Evolutionary conservation across 2,888 invertebrate species (phyloP), one percentile per base, ranked within the genome.

Genomic region (Marasmarcha lunaedactyla): DNA sequence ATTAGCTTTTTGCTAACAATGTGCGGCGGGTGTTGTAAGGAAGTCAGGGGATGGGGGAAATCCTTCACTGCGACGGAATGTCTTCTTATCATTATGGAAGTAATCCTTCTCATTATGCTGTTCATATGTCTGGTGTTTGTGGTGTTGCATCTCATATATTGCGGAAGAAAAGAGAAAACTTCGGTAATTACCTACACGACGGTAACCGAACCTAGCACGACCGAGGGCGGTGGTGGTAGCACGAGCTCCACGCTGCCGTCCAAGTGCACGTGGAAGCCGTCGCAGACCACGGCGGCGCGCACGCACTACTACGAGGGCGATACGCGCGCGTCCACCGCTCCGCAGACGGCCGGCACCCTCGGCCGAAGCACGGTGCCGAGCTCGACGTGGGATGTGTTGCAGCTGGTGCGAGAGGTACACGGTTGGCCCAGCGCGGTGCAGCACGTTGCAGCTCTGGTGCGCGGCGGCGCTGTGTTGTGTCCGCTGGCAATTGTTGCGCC

Each of bases 41-140:
- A 72, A 49, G 59, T 70, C 37, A 61, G 50, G 41, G 69, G 69
- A 37, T 81, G 81, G 81, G 64, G 65, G 52, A 59, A 55, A 47
- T 65, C 81, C 1, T 81, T 79, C 51, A 81, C 79, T 1, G 55
- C 47, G 39, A 59, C 57, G 0, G 81, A 81, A 46, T 43, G 50
- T 2, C 41, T 57, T 1, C 55, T 79, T n/a, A 46, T 61, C 1
- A 14, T 63, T 7, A 30, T 74, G 15, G 64, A 72, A 46, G 59
- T 51, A 13, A 10, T 64, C 2, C 53, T 79, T 1, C 46, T 79
- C 6, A 43, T 61, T 3, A 20, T 65, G 10, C 54, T 73, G 14
- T 44, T 74, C 26, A 50, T 46, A 1, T 59, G 69, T 42, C 43
- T 77, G 1, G 48, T 63, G 9, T 76, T 77, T 49, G 44, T 74